These are phyloP conservation scores for Colletes collaris DNA, from an alignment of 2,888 invertebrate genomes.

Conservation along the genomic window DNA sequence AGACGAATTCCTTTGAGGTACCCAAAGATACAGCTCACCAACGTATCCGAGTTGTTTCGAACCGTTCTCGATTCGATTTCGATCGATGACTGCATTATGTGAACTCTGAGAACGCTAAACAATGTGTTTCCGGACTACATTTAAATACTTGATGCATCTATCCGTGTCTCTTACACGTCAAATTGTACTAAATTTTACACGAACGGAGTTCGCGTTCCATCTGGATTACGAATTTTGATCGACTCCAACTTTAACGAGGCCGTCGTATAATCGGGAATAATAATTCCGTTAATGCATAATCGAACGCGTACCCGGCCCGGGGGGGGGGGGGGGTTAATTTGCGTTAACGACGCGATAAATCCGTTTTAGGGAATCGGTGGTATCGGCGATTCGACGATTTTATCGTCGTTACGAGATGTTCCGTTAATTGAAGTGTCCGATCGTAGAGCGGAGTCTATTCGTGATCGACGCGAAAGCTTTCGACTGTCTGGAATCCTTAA, in stretches of 20 bases:
- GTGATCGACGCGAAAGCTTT: background rate
- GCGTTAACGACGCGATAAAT: conserved; percentile 51
- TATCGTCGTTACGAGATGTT: conserved; percentile 4
- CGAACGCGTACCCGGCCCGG: conserved; percentile 9
- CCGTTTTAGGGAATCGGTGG: conserved; percentile 19
- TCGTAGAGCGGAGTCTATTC: background rate
- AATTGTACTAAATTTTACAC: conserved; percentile 13
- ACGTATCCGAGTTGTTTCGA: too few species aligned
- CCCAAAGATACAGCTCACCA: too few species aligned
- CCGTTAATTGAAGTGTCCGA: conserved; percentile 10
- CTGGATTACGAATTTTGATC: conserved; percentile 42
- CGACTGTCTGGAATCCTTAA: background rate
- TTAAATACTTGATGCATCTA: too few species aligned
- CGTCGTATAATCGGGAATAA: conserved; percentile 46
- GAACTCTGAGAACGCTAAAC: too few species aligned
- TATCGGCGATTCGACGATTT: conserved; percentile 15
- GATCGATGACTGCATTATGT: too few species aligned
- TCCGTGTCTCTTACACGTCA: background rate
- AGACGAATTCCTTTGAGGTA: too few species aligned
- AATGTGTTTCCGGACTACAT: too few species aligned
- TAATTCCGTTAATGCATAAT: conserved; percentile 57
- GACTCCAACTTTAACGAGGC: conserved; percentile 46
- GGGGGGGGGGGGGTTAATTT: conserved; percentile 60
- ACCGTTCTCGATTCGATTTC: too few species aligned
- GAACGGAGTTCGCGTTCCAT: conserved; percentile 6